phyloP scores from a whole-genome alignment of 2,113 vertebrate species.

The Aegithalos caudatus region DNA sequence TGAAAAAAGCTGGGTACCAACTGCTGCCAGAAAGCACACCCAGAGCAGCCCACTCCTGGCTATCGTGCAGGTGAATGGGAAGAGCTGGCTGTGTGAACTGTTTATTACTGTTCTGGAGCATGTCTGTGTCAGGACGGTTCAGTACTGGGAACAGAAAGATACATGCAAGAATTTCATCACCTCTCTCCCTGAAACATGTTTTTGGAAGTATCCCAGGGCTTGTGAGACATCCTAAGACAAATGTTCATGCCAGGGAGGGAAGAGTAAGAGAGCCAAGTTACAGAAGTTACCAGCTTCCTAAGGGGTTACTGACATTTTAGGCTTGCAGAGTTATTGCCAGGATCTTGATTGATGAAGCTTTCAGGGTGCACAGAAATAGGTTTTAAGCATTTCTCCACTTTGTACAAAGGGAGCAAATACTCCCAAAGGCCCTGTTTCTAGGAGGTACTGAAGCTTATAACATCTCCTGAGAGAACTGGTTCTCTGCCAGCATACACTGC shows the following conservation, averaged over 20 bases:
- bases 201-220: background rate
- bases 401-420: background rate
- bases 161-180: background rate
- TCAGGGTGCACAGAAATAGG: background rate
- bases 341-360: background rate
- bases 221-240: background rate
- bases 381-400: background rate
- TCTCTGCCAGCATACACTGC: background rate
- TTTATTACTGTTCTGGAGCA: background rate
- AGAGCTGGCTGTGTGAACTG: background rate
- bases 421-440: background rate
- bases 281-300: background rate
- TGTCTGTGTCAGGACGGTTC: fast-evolving
- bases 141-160: background rate
- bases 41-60: background rate
- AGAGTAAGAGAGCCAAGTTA: background rate
- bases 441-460: background rate
- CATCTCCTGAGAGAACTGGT: background rate
- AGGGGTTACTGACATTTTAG: background rate
- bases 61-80: background rate
- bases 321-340: background rate
- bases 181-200: background rate
- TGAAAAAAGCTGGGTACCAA: background rate
- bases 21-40: fast-evolving
- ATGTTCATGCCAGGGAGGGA: background rate